Evolutionary conservation across 2,113 vertebrate genomes (phyloP), one percentile per base, ranked within the genome.

Genomic region (Naja naja): DNA sequence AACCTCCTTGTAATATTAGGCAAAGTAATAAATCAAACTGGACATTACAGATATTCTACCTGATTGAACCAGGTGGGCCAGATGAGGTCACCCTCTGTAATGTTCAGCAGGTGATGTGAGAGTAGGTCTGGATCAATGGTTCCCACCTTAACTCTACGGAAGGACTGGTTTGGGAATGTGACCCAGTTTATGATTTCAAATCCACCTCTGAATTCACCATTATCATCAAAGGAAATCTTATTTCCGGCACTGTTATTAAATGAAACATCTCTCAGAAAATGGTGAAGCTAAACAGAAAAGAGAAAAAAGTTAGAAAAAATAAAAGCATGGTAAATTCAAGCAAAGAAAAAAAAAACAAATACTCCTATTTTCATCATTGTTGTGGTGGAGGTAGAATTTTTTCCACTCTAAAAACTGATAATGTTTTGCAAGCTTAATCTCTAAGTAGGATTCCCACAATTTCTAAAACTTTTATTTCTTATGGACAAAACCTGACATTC

Each of bases 101-200:
- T 91, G 22, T 52, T 91, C 34, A 91, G 45, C 5, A 43, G 23
- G 16, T 45, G 54, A 54, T 43, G 49, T 8, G 11, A 11, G 1
- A 34, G 1, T 25, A 1, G 14, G 7, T 30, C 34, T 10, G 53
- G 3, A 3, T 85, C 53, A 11, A 86, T 27, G 7, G 14, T 91
- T 30, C 90, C 90, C 27, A 85, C 81, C 3, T 56, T 86, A 25
- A 47, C 23, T 56, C 53, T 86, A 18, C 56, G 6, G 20, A 91
- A 81, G 11, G 34, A 45, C 34, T 56, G 53, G 34, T 91, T 91
- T 55, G 90, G 74, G 25, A 91, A 91, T 5, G 74, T 91, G 52
- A 91, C 0, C 74, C 90, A 91, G 53, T 85, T 91, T 12, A 91
- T 85, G 43, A 91, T 56, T 86, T 91, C 58, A 34, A 52, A 90